Percentiles rank a stretch among this genome's conserved stretches.
These are phyloP conservation scores for Chroicocephalus ridibundus DNA, from an alignment of 2,113 vertebrate genomes.

Conservation along the genomic window DNA sequence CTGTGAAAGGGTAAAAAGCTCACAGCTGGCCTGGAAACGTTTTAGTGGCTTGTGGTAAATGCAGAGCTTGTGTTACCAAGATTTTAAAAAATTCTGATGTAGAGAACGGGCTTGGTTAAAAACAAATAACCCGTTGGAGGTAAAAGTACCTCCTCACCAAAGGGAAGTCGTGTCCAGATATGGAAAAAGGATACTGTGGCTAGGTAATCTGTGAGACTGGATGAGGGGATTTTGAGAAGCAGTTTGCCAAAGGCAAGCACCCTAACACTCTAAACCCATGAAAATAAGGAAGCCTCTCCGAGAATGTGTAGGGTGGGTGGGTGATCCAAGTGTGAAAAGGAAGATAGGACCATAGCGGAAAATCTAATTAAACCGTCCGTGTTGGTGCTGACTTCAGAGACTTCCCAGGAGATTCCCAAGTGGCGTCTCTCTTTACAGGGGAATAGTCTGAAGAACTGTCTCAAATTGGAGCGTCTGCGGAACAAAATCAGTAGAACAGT, in stretches of 20 bases:
- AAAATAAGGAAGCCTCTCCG: neutral
- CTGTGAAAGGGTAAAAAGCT: neutral
- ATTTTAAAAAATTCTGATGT: no score
- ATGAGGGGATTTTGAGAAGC: neutral
- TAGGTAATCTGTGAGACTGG: neutral
- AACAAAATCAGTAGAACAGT: no score
- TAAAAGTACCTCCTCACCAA: neutral
- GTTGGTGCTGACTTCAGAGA: neutral
- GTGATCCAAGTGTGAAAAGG: neutral
- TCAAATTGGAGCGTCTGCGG: neutral
- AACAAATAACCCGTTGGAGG: neutral
- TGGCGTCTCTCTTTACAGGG: neutral
- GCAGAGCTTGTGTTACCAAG: neutral
- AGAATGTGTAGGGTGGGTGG: fast-evolving
- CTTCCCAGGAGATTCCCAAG: neutral
- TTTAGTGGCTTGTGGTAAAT: neutral
- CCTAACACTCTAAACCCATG: neutral
- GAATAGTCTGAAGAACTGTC: neutral
- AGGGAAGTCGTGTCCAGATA: neutral
- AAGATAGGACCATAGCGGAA: neutral
- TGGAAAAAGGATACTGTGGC: fast-evolving
- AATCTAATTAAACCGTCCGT: no score
- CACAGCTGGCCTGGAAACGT: neutral
- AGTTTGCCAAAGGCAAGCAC: neutral
- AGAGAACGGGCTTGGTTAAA: neutral